These are phyloP conservation scores for Lamellibrachia satsuma DNA, from an alignment of 2,888 invertebrate species.

Conservation along the genomic window DNA sequence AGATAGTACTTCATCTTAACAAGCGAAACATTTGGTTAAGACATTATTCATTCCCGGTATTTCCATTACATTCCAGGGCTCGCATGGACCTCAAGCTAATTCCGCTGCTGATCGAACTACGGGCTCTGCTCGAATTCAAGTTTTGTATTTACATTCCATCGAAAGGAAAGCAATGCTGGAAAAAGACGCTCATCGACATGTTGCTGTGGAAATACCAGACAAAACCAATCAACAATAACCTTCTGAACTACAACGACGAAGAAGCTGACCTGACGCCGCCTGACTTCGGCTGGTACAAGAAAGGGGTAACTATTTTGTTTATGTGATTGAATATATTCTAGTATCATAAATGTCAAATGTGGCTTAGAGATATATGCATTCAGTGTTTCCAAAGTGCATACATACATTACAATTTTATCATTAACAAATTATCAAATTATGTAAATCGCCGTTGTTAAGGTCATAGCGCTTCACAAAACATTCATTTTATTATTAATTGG, in stretches of 20 bases:
- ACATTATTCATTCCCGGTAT: too few species aligned
- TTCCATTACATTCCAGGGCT: conserved; percentile 8
- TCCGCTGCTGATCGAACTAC: conserved; percentile 17
- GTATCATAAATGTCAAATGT: neutral
- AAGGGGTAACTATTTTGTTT: neutral
- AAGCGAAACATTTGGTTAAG: too few species aligned
- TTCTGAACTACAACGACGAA: conserved; percentile 35
- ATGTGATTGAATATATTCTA: neutral
- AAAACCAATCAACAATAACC: conserved; percentile 36
- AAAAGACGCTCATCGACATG: conserved; percentile 37
- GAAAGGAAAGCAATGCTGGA: conserved; percentile 26
- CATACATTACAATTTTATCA: neutral
- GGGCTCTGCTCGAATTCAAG: neutral
- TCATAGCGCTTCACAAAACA: too few species aligned
- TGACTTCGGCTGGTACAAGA: conserved; percentile 26
- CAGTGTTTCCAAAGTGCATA: neutral
- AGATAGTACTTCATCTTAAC: too few species aligned
- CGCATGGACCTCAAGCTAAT: conserved; percentile 26
- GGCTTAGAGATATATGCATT: neutral
- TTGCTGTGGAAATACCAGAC: conserved; percentile 40
- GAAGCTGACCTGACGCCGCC: conserved; percentile 41
- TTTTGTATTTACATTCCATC: neutral
- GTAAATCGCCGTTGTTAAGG: too few species aligned
- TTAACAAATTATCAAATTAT: too few species aligned
- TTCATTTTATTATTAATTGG: too few species aligned